A percentile compares a stretch with the other conserved stretches of the same genome.
phyloP scores from a whole-genome alignment of 1,140 invertebrate species.

The Tachypleus tridentatus region DNA sequence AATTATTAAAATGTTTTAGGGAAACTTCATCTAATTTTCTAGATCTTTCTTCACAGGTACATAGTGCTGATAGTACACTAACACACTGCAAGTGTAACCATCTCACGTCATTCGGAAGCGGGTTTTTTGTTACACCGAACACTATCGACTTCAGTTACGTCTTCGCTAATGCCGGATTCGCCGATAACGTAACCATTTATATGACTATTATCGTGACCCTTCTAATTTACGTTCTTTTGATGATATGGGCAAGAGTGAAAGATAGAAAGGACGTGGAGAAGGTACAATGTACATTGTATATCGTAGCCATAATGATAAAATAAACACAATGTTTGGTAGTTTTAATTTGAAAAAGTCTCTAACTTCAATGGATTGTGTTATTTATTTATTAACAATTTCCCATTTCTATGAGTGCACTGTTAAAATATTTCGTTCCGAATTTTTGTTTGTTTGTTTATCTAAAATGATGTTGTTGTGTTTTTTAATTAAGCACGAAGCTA shows the following conservation, averaged over 20 bases:
- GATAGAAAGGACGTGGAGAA: slow-evolving; percentile 39
- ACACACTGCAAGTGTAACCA: slow-evolving; percentile 42
- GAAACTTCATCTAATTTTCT: too few relatives aligned
- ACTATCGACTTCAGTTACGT: slow-evolving; percentile 45
- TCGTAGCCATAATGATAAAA: too few relatives aligned
- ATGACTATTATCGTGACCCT: slow-evolving; percentile 39
- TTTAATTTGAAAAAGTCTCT: too few relatives aligned
- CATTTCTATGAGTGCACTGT: background rate
- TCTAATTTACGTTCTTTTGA: slow-evolving; percentile 34
- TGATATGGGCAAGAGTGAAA: slow-evolving; percentile 38
- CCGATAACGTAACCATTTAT: slow-evolving; percentile 44
- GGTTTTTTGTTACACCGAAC: slow-evolving; percentile 42
- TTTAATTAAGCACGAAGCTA: too few relatives aligned
- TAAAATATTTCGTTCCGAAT: too few relatives aligned
- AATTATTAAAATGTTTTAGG: too few relatives aligned
- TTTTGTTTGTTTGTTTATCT: too few relatives aligned
- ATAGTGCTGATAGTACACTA: slow-evolving; percentile 21
- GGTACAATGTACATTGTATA: slow-evolving; percentile 21
- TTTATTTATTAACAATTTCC: background rate
- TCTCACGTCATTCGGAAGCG: slow-evolving; percentile 43
- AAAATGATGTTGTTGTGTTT: too few relatives aligned
- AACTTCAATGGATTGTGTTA: too few relatives aligned
- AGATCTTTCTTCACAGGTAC: slow-evolving; percentile 20
- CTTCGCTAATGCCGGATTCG: slow-evolving; percentile 41
- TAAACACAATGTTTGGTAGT: too few relatives aligned